phyloP scores from a whole-genome alignment of 2,888 invertebrate genomes.

The Pterostichus madidus region DNA sequence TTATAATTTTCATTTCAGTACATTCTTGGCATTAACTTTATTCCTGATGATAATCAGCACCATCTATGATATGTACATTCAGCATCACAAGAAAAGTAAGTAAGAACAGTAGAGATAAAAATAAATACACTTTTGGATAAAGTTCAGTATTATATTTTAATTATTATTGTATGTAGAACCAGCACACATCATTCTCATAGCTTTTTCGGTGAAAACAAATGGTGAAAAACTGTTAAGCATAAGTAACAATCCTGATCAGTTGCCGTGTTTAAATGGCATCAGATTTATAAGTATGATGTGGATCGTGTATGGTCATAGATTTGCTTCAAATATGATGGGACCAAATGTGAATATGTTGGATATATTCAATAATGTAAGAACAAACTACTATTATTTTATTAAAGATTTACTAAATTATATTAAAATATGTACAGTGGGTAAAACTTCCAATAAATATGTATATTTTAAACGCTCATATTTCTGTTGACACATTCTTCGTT shows the following conservation, averaged over 20 bases:
- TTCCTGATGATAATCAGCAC: slow-evolving; percentile 68
- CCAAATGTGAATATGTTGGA: slow-evolving; percentile 69
- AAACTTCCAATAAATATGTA: slow-evolving; percentile 69
- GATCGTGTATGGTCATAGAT: slow-evolving; percentile 77
- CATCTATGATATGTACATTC: slow-evolving; percentile 68
- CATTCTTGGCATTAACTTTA: slow-evolving; percentile 8
- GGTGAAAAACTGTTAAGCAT: slow-evolving; percentile 75
- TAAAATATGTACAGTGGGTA: slow-evolving; percentile 73
- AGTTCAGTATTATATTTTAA: too few species aligned
- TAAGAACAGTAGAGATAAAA: slow-evolving; percentile 14
- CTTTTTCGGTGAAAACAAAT: slow-evolving; percentile 77
- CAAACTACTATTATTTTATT: background rate
- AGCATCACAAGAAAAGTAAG: slow-evolving; percentile 68
- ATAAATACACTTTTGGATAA: background rate
- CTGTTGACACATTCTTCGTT: slow-evolving; percentile 83
- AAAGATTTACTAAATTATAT: too few species aligned
- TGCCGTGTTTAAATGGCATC: slow-evolving; percentile 78
- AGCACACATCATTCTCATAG: slow-evolving; percentile 67
- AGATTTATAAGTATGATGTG: slow-evolving; percentile 78
- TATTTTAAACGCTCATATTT: slow-evolving; percentile 77
- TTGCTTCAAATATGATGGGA: slow-evolving; percentile 69
- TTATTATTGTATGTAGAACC: slow-evolving; percentile 66
- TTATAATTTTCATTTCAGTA: slow-evolving; percentile 19
- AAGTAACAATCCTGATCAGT: slow-evolving; percentile 73
- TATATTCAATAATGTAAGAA: slow-evolving; percentile 64